Base-by-base conservation (phyloP, 2,888 invertebrate species). In the Sepiola atlantica region DNA sequence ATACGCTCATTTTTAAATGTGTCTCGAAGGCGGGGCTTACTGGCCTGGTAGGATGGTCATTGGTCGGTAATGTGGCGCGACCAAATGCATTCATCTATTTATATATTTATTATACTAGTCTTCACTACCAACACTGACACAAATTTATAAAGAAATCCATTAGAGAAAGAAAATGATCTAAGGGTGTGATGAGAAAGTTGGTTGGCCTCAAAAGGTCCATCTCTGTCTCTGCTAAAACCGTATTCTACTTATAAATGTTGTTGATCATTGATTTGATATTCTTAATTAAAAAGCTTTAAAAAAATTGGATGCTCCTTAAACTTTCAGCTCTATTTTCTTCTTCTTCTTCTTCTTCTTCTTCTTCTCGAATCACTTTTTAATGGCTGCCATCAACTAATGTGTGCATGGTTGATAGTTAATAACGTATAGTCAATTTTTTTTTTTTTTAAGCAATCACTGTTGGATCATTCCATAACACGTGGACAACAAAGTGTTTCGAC, bases 1-100 rank as follows among this genome's bases (percentile, higher is more conserved):
- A 77, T 77, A 77, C 77, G 77, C 77, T 77, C n/a, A 77, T 77
- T 77, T 77, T 77, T 77, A 77, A 77, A 77, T 77, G 77, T 77
- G 77, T 77, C 77, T 77, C 32, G 77, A n/a, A 77, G 77, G 77
- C 77, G 77, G 77, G 77, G 77, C 77, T 77, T 77, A 77, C n/a
- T 77, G 77, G n/a, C 77, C 77, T 77, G 77, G 77, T 77, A 77
- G n/a, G 77, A 77, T 77, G 77, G 77, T 77, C 77, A 77, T 77
- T 77, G 77, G 77, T 77, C 14, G 77, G n/a, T 77, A 77, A n/a
- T 77, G n/a, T 77, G 77, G 77, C 77, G 77, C 77, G 77, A 77
- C 77, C 77, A 77, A 77, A 77, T 77, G 77, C 28, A 77, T 28
- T 77, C n/a, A 77, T 77, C n/a, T 77, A 77, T 16, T n/a, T n/a